These are phyloP conservation scores for Acanthornis magna DNA, from an alignment of 2,797 vertebrate genomes.

Conservation along the genomic window DNA sequence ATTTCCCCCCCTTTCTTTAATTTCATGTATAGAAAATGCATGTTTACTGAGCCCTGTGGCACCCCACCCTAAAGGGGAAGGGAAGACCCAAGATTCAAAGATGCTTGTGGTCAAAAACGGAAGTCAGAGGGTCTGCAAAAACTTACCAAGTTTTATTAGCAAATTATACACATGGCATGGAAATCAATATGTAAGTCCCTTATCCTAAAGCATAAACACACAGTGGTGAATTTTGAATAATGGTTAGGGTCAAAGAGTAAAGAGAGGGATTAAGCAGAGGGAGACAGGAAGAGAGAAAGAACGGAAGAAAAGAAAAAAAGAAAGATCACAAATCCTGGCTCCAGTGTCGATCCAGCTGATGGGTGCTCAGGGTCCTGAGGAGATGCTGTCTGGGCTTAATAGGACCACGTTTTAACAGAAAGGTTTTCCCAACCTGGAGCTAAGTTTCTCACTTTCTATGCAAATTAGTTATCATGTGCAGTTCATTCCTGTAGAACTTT, in stretches of 20 bases:
- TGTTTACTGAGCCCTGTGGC: background rate
- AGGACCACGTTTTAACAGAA: background rate
- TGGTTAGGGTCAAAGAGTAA: background rate
- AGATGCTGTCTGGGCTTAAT: background rate
- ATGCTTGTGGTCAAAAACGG: background rate
- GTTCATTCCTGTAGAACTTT: background rate
- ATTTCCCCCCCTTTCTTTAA: background rate
- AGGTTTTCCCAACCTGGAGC: background rate
- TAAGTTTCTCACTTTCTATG: background rate
- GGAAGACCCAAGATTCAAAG: background rate
- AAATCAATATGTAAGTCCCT: fast-evolving
- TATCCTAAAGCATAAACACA: background rate
- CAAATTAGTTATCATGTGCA: background rate
- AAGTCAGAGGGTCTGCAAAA: background rate
- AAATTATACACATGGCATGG: background rate
- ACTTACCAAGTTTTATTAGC: background rate
- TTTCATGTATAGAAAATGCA: background rate
- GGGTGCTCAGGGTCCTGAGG: background rate
- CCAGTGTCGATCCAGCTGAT: fast-evolving
- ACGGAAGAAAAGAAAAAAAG: background rate
- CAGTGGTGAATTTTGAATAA: background rate
- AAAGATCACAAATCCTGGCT: background rate
- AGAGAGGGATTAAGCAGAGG: background rate
- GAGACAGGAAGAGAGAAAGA: background rate
- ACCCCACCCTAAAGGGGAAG: background rate